Conservation (phyloP, 2,888 invertebrate species). For the Xylota sylvarum region DNA sequence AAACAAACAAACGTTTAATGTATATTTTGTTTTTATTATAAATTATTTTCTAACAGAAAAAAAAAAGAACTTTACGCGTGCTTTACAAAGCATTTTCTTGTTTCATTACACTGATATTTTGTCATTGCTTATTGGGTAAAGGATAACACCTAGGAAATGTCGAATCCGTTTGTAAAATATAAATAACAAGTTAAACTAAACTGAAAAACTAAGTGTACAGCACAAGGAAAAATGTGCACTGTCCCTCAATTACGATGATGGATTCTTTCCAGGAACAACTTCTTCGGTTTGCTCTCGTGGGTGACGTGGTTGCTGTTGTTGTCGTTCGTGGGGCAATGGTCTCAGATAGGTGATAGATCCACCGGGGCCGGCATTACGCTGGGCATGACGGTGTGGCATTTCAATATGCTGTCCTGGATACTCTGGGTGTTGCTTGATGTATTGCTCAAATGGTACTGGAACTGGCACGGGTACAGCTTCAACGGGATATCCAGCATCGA, state of each 20-base stretch:
- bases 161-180: conserved; percentile 55
- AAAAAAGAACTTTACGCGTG: conserved; percentile 8
- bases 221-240: conserved; percentile 47
- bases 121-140: conserved; percentile 51
- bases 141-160: conserved; percentile 63
- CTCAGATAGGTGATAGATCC: conserved; percentile 80
- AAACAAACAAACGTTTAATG: neutral
- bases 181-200: conserved; percentile 71
- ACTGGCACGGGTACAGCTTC: conserved; percentile 84
- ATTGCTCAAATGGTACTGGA: conserved; percentile 84
- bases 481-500: conserved; percentile 84
- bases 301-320: conserved; percentile 79
- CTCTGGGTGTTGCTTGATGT: conserved; percentile 83
- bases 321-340: conserved; percentile 78
- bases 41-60: conserved; percentile 21
- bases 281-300: conserved; percentile 83
- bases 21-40: conserved; percentile 29
- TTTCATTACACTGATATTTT: conserved; percentile 20
- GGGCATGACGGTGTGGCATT: conserved; percentile 66
- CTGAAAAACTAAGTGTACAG: conserved; percentile 58
- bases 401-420: conserved; percentile 78
- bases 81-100: neutral
- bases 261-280: conserved; percentile 78
- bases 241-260: conserved; percentile 60
- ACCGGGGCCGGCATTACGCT: conserved; percentile 80